Conservation (phyloP, 2,888 invertebrate species). For the Phortica okadai region DNA sequence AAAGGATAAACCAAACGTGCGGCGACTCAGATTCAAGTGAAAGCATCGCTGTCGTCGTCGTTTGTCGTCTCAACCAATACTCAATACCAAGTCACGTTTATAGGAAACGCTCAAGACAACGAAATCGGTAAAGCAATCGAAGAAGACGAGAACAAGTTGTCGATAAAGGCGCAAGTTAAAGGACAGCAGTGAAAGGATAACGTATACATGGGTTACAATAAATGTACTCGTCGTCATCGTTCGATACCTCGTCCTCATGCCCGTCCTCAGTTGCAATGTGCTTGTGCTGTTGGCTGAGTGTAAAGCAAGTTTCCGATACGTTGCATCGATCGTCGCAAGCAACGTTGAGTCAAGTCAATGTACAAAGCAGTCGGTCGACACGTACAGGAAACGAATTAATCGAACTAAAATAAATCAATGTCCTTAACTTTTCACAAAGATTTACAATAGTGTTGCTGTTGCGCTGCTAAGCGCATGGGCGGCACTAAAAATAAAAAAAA, state of each 20-base stretch:
- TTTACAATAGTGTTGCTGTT: slow-evolving; percentile 50
- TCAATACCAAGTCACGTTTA: slow-evolving; percentile 69
- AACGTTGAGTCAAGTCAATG: slow-evolving; percentile 31
- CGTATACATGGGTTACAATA: slow-evolving; percentile 33
- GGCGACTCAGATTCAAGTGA: slow-evolving; percentile 33
- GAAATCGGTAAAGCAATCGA: slow-evolving; percentile 38
- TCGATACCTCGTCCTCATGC: background rate
- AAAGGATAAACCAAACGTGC: slow-evolving; percentile 53
- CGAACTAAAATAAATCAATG: slow-evolving; percentile 77
- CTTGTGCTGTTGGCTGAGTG: background rate
- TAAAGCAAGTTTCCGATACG: background rate
- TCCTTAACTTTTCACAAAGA: slow-evolving; percentile 70
- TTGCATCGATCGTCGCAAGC: background rate
- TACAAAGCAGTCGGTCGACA: slow-evolving; percentile 41
- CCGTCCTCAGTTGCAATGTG: background rate
- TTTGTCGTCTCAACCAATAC: slow-evolving; percentile 59
- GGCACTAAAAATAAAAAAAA: slow-evolving; percentile 36
- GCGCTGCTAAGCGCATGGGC: slow-evolving; percentile 15
- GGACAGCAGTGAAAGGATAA: slow-evolving; percentile 47
- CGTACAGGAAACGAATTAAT: slow-evolving; percentile 73
- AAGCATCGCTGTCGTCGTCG: background rate
- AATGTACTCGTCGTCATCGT: slow-evolving; percentile 25
- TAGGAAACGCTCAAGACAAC: slow-evolving; percentile 66
- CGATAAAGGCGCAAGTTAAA: slow-evolving; percentile 57
- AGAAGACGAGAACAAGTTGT: slow-evolving; percentile 49